These are phyloP conservation scores for Ectropis crepuscularia DNA, from an alignment of 2,888 invertebrate genomes.

Conservation along the genomic window DNA sequence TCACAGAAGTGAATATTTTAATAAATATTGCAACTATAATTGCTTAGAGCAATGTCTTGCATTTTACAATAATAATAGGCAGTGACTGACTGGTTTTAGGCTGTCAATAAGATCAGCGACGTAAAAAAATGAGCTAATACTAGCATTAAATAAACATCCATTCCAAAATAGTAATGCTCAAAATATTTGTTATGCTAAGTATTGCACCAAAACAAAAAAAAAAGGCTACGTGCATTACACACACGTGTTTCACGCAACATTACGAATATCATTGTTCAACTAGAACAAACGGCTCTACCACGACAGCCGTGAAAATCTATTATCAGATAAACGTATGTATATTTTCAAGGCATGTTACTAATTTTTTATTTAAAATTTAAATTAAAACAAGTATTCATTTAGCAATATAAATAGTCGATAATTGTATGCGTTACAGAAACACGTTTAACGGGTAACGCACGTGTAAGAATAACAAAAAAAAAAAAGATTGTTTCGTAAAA, in stretches of 20 bases:
- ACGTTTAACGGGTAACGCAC: neutral
- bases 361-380: too few relatives aligned
- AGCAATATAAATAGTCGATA: too few relatives aligned
- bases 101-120: constrained; percentile 26
- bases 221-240: constrained; percentile 8
- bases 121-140: constrained; percentile 44
- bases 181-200: constrained; percentile 55
- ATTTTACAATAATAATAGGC: constrained; percentile 59
- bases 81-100: constrained; percentile 76
- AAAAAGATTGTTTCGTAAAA: neutral
- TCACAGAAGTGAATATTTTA: constrained; percentile 65
- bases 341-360: too few relatives aligned
- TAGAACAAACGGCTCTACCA: too few relatives aligned
- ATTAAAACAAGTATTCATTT: too few relatives aligned
- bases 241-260: neutral
- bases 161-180: constrained; percentile 40
- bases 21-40: constrained; percentile 62
- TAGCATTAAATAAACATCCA: constrained; percentile 52
- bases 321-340: too few relatives aligned
- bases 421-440: neutral
- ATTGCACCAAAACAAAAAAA: constrained; percentile 60
- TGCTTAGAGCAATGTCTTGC: constrained; percentile 71
- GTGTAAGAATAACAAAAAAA: constrained; percentile 17
- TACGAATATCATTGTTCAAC: too few relatives aligned
- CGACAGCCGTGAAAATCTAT: too few relatives aligned